Base-by-base conservation (phyloP, 2,888 invertebrate species). In the Dyspetes luteomarginatus region DNA sequence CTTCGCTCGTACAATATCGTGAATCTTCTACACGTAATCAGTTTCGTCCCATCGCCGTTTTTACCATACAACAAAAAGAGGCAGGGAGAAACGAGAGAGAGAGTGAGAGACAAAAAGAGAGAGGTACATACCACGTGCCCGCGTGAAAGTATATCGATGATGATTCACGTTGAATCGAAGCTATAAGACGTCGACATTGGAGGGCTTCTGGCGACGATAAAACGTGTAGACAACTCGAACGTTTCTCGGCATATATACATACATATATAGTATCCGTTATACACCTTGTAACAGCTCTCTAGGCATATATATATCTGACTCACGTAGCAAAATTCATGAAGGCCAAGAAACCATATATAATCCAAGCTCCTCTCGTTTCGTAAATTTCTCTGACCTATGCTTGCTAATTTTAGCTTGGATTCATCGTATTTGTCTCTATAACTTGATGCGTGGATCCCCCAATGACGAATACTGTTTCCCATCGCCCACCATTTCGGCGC, bases 1-100 rank as follows among this genome's bases (percentile, higher is more conserved):
- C 22, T 12, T 36, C 52, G 22, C 45, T 30, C 48, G 15, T 22
- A 19, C 55, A 28, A 17, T 55, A 58, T 60, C 62, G 76, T 81
- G 72, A 72, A 72, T 81, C 77, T 72, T 71, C 48, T 45, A 62
- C 36, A 48, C 55, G 77, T 67, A 67, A 77, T 81, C 77, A 67
- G 19, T 52, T 45, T 68, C 17, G 36, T 72, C 19, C 69, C 50
- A 72, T 81, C 77, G 72, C 67, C 17, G 55, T 76, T 52, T 60
- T 64, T n/a, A 43, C 45, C 50, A 48, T 36, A 24, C 55, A 15
- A n/a, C 7, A 45, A 36, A 56, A 60, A 43, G 62, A 72, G 17
- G 60, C 60, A 50, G 17, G n/a, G n/a, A 36, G 7, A n/a, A 62
- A 26, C 62, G 17, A 36, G 12, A 36, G 36, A n/a, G n/a, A n/a